Evolutionary conservation across 2,888 invertebrate species (phyloP).

Genomic region (Lottia scabra): DNA sequence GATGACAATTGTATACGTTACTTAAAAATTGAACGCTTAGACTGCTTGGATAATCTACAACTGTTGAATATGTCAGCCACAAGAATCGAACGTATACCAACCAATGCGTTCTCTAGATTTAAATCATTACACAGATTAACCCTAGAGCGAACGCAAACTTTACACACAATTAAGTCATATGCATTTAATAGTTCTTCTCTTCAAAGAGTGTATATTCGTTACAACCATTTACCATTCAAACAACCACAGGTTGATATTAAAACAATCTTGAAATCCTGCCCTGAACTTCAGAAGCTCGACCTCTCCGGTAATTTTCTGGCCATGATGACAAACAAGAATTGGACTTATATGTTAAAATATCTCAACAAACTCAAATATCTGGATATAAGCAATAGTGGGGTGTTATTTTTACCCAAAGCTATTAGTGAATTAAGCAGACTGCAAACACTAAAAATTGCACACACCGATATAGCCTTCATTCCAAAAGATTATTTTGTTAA

Average conservation of each 20-base stretch:
- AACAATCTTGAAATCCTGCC: neutral
- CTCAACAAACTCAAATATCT: neutral
- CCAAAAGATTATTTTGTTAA: neutral
- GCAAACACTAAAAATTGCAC: neutral
- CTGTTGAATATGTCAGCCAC: neutral
- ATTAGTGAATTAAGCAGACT: neutral
- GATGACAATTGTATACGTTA: neutral
- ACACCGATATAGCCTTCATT: neutral
- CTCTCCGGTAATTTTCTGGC: neutral
- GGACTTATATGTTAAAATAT: neutral
- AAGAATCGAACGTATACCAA: neutral
- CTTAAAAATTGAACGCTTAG: neutral
- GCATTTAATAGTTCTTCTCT: neutral
- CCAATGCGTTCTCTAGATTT: neutral
- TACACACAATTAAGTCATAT: neutral
- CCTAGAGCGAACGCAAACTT: neutral
- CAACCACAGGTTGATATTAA: neutral
- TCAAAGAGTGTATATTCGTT: neutral
- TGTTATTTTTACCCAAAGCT: neutral
- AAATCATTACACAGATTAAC: neutral
- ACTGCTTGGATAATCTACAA: neutral
- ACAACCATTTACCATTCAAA: neutral
- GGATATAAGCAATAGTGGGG: neutral
- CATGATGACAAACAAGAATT: neutral
- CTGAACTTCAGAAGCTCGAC: neutral